Base-by-base conservation (phyloP, 2,888 invertebrate genomes). In the Miltochrista miniata region DNA sequence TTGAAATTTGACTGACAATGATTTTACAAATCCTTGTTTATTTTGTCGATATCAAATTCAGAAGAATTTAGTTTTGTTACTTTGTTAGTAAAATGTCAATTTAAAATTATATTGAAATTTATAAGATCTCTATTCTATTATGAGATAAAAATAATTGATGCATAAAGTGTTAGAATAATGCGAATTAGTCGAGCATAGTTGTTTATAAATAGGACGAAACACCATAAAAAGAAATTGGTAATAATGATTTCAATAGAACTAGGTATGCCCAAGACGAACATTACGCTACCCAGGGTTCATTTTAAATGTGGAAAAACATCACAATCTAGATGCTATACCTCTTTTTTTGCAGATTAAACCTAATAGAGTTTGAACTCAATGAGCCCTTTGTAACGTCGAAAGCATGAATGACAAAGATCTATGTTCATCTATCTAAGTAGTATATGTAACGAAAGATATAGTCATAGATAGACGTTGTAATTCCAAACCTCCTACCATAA, bases 401-500 rank as follows among this genome's bases (percentile, higher is more conserved):
- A 69, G 68, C 66, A 64, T 61, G 56, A 66, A 56, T 59, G 52
- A 61, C 51, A 61, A 54, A 59, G 47, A 50, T 52, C 59, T 56
- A 67, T 63, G 43, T 53, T 52, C 56, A 53, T 52, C 56, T 59
- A 63, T 70, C 71, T 76, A 74, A 70, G 69, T 67, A 75, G 70
- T 64, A 58, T 64, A 59, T 63, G 75, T 64, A 48, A 61, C 40
- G 55, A 61, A 74, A 76, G 68, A 67, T 68, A 75, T 57, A 64
- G 61, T 62, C 62, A 77, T 62, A 74, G 63, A 78, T 61, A 79
- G 67, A 68, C 66, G 57, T 74, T 58, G 69, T 74, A 82, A 81
- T 79, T 68, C 73, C 74, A 87, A 88, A 84, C 81, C 78, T 89
- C 91, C 87, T 92, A 92, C 92, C 92, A 91, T 90, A 79, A 81